Conservation (phyloP, 1,140 invertebrate species). For the Acromyrmex echinatior region DNA sequence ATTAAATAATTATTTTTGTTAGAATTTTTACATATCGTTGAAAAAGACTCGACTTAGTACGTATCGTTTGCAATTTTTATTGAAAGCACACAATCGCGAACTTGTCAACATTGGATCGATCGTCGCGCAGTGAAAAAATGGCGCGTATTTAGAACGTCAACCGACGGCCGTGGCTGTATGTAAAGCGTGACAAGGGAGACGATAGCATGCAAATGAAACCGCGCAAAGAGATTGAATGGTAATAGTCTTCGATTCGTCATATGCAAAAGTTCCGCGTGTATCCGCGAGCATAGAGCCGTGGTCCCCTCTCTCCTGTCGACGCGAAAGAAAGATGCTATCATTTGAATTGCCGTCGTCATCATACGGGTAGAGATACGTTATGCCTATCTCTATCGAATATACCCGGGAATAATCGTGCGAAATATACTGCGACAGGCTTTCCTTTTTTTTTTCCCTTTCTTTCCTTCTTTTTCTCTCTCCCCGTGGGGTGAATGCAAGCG, state of each 20-base stretch:
- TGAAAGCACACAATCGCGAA: background rate
- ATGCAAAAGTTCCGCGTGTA: slow-evolving; percentile 83
- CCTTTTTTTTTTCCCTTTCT: slow-evolving; percentile 58
- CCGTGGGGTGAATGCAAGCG: slow-evolving; percentile 49
- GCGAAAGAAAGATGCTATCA: slow-evolving; percentile 80
- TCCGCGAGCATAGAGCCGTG: slow-evolving; percentile 55
- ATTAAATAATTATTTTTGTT: background rate
- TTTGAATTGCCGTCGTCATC: slow-evolving; percentile 79
- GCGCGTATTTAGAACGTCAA: slow-evolving; percentile 60
- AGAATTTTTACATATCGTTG: background rate
- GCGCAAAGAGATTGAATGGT: slow-evolving; percentile 84
- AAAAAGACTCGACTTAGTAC: background rate
- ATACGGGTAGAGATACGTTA: slow-evolving; percentile 69
- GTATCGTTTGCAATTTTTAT: background rate
- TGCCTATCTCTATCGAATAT: slow-evolving; percentile 74
- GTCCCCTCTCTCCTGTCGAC: slow-evolving; percentile 66
- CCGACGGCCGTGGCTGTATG: slow-evolving; percentile 71
- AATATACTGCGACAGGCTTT: slow-evolving; percentile 75
- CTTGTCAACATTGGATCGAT: slow-evolving; percentile 32
- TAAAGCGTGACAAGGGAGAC: slow-evolving; percentile 77
- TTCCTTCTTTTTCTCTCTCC: background rate
- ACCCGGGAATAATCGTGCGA: slow-evolving; percentile 78
- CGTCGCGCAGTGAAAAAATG: slow-evolving; percentile 41
- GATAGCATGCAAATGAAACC: slow-evolving; percentile 81
- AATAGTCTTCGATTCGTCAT: slow-evolving; percentile 86